Evolutionary conservation across 2,888 invertebrate genomes (phyloP).

Genomic region (Gymnocheta viridis): DNA sequence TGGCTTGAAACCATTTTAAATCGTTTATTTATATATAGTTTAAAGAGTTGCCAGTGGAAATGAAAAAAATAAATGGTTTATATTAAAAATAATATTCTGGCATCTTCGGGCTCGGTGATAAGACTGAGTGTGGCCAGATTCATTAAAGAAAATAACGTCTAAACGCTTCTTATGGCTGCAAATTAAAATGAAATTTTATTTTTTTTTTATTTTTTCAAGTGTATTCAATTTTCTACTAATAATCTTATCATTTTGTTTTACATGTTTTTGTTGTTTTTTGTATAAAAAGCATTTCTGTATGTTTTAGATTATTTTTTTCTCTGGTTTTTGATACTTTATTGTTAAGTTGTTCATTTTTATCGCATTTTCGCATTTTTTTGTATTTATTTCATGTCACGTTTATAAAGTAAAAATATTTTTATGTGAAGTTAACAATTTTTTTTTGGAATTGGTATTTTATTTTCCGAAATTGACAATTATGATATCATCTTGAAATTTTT

Average conservation of each 20-base stretch:
- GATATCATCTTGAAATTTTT: conserved; percentile 18
- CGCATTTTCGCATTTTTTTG: background rate
- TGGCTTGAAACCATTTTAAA: too few species aligned
- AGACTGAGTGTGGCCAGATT: too few species aligned
- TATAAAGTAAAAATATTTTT: conserved; percentile 16
- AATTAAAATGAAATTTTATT: too few species aligned
- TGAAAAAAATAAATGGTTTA: too few species aligned
- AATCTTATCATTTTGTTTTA: background rate
- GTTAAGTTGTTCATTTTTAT: background rate
- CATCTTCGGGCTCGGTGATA: too few species aligned
- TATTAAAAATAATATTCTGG: too few species aligned
- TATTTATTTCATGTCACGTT: conserved; percentile 10
- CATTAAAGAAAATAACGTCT: too few species aligned
- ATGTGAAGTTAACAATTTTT: background rate
- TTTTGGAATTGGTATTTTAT: background rate
- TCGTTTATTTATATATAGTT: too few species aligned
- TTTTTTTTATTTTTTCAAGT: background rate
- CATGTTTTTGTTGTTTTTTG: background rate
- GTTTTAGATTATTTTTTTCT: background rate
- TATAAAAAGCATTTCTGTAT: background rate
- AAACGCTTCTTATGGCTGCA: too few species aligned
- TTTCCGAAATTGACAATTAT: conserved; percentile 8
- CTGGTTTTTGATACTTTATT: background rate
- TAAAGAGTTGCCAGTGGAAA: too few species aligned
- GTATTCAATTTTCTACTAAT: background rate